Evolutionary conservation across 2,888 invertebrate genomes (phyloP), one percentile per base, ranked within the genome.

Genomic region (Bombylius major): DNA sequence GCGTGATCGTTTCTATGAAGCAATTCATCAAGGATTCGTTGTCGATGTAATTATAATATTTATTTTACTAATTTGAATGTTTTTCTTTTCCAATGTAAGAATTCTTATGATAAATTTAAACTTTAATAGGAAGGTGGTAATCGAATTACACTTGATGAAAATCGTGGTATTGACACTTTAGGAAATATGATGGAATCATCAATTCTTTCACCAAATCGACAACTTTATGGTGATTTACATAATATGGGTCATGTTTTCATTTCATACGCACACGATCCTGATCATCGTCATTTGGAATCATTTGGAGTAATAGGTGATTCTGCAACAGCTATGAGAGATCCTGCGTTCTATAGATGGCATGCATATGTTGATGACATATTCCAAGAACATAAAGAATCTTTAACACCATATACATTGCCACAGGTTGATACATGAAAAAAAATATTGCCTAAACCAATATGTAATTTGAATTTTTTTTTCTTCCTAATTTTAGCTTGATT

Each of bases 341-440:
- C 91, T 0, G 75, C 86, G 23, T 91, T 91, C 77, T 91, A 90
- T 75, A 82, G 87, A 67, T 90, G 87, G 87, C 91, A 92, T 67
- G 79, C 85, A 0, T 86, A 82, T 68, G 77, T 90, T 33, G 87
- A 91, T 65, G 84, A 87, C 62, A 75, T 91, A 39, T 90, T 90
- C 78, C 79, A 82, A 62, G 78, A 82, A 60, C 83, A 84, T 72
- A 91, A 91, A 72, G 76, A 77, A 58, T 82, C 82, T 13, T 74
- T 91, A 34, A 76, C 83, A 0, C 77, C 83, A 4, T 91, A 91
- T 69, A 76, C 75, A 0, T 65, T 66, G 5, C 73, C 78, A 47
- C 78, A 79, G 76, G 86, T 86, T 68, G 62, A 61, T 62, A 50
- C 14, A 48, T 54, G 5, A 39, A 23, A 23, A 1, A 5, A 31